phyloP scores from a whole-genome alignment of 2,113 vertebrate genomes.

The Caloenas nicobarica region DNA sequence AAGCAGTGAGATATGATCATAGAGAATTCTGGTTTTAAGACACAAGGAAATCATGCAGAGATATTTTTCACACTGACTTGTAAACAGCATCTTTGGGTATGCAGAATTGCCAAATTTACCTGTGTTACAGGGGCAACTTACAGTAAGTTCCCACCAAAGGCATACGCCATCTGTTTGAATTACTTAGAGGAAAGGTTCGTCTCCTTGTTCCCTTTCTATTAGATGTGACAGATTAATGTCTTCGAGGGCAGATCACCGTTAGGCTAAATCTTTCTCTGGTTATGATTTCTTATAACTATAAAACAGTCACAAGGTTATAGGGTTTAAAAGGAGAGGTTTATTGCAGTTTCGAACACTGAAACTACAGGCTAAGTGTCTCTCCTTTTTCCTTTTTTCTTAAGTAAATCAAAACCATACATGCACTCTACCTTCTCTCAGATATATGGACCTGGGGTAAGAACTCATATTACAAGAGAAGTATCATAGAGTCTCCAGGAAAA shows the following conservation, averaged over 20 bases:
- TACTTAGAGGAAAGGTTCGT: neutral
- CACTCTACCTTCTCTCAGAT: neutral
- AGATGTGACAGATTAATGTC: slow-evolving; percentile 53
- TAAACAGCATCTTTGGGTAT: neutral
- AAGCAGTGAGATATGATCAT: neutral
- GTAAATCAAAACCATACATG: slow-evolving; percentile 20
- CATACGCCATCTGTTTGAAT: neutral
- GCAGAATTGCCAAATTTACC: neutral
- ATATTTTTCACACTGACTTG: neutral
- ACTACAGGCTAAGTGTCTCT: neutral
- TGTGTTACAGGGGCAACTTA: neutral
- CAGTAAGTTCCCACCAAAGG: neutral
- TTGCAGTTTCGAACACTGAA: slow-evolving; percentile 27
- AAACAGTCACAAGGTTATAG: slow-evolving; percentile 54
- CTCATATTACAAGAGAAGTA: neutral
- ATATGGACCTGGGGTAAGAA: neutral
- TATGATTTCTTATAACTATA: slow-evolving; percentile 61
- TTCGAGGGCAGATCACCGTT: slow-evolving; percentile 54
- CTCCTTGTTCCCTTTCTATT: slow-evolving; percentile 37
- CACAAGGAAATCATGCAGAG: slow-evolving; percentile 1
- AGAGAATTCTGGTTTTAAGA: neutral
- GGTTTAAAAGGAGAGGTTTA: slow-evolving; percentile 58
- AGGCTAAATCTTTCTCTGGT: slow-evolving; percentile 45
- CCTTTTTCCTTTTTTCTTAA: neutral
- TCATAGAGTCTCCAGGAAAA: neutral